Evolutionary conservation across 2,797 vertebrate species (phyloP).

Genomic region (Ctenopoma multispine): DNA sequence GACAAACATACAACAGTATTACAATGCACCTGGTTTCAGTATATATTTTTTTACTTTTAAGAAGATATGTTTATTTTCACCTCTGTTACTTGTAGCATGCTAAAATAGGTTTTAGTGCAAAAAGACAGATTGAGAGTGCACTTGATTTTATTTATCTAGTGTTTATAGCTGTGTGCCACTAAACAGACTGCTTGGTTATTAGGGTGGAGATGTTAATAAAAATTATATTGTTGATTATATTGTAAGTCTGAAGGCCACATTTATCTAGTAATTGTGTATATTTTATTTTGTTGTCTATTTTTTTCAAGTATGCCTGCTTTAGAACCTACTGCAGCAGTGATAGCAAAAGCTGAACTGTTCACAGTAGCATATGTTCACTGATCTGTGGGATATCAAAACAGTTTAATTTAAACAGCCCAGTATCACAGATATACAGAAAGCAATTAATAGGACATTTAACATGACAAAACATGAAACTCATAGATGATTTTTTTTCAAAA

Average conservation of each 20-base stretch:
- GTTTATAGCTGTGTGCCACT: too few species aligned
- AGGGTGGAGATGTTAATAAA: neutral
- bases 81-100: slow-evolving; percentile 1
- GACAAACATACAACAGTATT: neutral
- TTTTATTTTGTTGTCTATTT: neutral
- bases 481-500: neutral
- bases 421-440: too few species aligned
- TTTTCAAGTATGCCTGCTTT: neutral
- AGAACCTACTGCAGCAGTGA: neutral
- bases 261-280: neutral
- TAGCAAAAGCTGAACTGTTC: neutral
- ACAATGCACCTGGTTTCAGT: neutral
- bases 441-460: neutral
- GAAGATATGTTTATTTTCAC: neutral
- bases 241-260: slow-evolving; percentile 1
- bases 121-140: neutral
- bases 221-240: neutral
- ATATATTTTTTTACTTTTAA: neutral
- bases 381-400: neutral
- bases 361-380: slow-evolving; percentile 2
- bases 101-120: slow-evolving; percentile 9
- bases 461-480: neutral
- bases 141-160: neutral
- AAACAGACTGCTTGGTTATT: too few species aligned
- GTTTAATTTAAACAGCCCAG: too few species aligned